Percentiles rank a stretch among this genome's conserved stretches.
Evolutionary conservation across 1,140 invertebrate species (phyloP).

Genomic region (Musca vetustissima): DNA sequence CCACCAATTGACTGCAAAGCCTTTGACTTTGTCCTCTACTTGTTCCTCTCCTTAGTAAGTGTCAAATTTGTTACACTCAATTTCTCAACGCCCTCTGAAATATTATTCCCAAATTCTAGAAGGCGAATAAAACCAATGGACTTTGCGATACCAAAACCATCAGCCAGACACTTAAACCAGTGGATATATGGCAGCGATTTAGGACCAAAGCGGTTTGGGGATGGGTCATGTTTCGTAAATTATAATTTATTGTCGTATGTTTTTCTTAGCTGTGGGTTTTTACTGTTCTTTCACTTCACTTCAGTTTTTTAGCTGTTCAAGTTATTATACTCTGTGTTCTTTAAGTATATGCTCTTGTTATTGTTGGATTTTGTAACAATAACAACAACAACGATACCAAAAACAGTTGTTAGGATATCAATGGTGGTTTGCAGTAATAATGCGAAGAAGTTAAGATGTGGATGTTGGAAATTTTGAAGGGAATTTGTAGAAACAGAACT

Average conservation of each 20-base stretch:
- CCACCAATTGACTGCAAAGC: not conserved
- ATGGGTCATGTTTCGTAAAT: constrained; percentile 2
- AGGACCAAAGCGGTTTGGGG: not conserved
- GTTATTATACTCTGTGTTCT: too few relatives aligned
- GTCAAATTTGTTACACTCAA: constrained; percentile 16
- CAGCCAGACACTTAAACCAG: not conserved
- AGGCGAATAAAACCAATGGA: not conserved
- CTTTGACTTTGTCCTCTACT: not conserved
- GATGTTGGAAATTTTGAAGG: too few relatives aligned
- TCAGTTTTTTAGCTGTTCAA: too few relatives aligned
- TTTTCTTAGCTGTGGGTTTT: not conserved
- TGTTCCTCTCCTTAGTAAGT: constrained; percentile 1
- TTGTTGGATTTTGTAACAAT: too few relatives aligned
- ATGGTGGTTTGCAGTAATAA: too few relatives aligned
- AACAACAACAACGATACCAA: too few relatives aligned
- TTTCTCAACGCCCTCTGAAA: not conserved
- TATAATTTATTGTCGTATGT: constrained; percentile 12
- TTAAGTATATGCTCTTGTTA: too few relatives aligned
- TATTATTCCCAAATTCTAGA: not conserved
- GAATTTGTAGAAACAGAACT: too few relatives aligned
- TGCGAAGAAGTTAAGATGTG: too few relatives aligned
- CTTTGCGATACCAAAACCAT: not conserved
- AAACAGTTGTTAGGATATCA: too few relatives aligned
- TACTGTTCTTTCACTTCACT: too few relatives aligned
- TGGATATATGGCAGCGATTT: too few relatives aligned